These are phyloP conservation scores for Caranx ignobilis DNA, from an alignment of 2,113 vertebrate genomes.

Conservation along the genomic window DNA sequence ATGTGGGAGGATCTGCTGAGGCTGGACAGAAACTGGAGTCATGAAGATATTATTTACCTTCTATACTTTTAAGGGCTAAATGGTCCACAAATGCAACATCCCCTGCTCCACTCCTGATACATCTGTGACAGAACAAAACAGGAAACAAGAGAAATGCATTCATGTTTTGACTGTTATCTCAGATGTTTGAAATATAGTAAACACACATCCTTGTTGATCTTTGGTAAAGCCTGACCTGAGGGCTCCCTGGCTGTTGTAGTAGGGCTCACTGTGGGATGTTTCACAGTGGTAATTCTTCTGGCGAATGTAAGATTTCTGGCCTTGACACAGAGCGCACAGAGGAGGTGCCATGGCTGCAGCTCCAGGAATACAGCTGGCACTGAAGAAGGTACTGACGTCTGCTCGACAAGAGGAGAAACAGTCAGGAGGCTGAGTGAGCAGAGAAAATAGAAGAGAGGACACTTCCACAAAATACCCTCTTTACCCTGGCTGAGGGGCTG, in stretches of 20 bases:
- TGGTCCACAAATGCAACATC: constrained; percentile 94
- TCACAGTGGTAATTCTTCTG: constrained; percentile 91
- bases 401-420: constrained; percentile 38
- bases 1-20: not conserved
- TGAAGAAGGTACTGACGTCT: constrained; percentile 89
- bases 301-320: constrained; percentile 88
- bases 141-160: not conserved
- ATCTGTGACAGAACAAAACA: constrained; percentile 77
- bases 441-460: not conserved
- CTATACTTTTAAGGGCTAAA: constrained; percentile 83
- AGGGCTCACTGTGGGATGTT: constrained; percentile 89
- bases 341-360: constrained; percentile 80
- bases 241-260: constrained; percentile 90
- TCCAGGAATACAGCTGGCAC: constrained; percentile 90
- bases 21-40: too few species aligned
- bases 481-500: constrained; percentile 89
- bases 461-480: not conserved
- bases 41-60: constrained; percentile 77
- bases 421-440: constrained; percentile 1
- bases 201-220: not conserved
- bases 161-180: not conserved
- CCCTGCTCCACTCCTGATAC: constrained; percentile 85
- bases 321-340: constrained; percentile 88
- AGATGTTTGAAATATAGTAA: not conserved
- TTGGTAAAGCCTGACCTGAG: constrained; percentile 84